Base-by-base conservation (phyloP, 64 coral and sea anemone genomes). In the Acropora yongei region DNA sequence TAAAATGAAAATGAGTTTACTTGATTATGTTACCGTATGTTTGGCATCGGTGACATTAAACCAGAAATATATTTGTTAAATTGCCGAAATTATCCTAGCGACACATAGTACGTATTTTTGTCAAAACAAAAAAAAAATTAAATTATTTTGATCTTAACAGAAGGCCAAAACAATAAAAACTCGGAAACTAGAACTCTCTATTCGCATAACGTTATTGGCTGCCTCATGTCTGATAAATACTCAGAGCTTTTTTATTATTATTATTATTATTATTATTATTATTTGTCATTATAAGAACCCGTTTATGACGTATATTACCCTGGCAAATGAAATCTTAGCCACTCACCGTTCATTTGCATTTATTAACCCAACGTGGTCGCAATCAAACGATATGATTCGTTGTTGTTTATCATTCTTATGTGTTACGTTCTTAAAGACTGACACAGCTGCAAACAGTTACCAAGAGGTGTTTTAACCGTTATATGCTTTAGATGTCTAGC, bases 241-340 rank as follows among this genome's bases (percentile, higher is more conserved):
- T 67, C 17, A 67, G 63, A 67, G 3, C n/a, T n/a, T n/a, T n/a
- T n/a, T n/a, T n/a, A n/a, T n/a, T n/a, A n/a, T n/a, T n/a, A n/a
- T n/a, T n/a, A n/a, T n/a, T n/a, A n/a, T n/a, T n/a, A n/a, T n/a
- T n/a, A n/a, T n/a, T n/a, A n/a, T n/a, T n/a, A n/a, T n/a, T n/a
- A n/a, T 67, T 67, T 8, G 63, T 67, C 63, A 67, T 67, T 0
- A 67, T 16, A 3, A 67, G 11, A 67, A 67, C 63, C 4, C 63
- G 63, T 67, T 14, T 67, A 67, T 67, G 50, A 55, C 0, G 50
- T 9, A 55, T 76, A 13, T 45, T 44, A 89, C 87, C 87, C 5
- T 68, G 30, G 9, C 88, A 90, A 90, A 17, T 2, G 12, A 80
- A 68, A 13, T 67, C 47, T 69, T 80, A 17, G 46, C 88, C 88